A percentile compares a stretch with the other conserved stretches of the same genome.
Evolutionary conservation across 2,888 invertebrate species (phyloP).

Genomic region (Rutpela maculata): DNA sequence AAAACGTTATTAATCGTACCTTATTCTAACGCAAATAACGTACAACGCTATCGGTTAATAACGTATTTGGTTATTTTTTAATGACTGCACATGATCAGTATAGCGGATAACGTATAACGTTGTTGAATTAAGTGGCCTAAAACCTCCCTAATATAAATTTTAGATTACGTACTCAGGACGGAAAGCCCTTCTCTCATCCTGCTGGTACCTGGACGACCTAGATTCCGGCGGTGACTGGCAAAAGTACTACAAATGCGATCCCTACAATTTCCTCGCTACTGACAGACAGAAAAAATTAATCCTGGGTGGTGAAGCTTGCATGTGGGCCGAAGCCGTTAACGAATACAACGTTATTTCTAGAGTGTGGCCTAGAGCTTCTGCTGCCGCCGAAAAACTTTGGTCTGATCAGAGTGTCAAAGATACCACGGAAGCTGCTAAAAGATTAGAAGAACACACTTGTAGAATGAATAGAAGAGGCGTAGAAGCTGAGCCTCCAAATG

Average conservation of each 20-base stretch:
- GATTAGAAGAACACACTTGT: conserved; percentile 85
- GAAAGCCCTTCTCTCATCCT: conserved; percentile 84
- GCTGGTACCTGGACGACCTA: conserved; percentile 92
- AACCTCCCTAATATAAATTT: no score
- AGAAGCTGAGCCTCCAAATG: conserved; percentile 81
- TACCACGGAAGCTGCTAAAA: conserved; percentile 74
- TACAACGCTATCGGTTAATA: no score
- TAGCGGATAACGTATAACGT: no score
- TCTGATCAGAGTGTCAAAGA: conserved; percentile 68
- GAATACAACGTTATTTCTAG: conserved; percentile 77
- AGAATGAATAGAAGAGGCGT: conserved; percentile 83
- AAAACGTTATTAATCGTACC: no score
- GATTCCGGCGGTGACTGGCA: conserved; percentile 82
- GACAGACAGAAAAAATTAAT: conserved; percentile 79
- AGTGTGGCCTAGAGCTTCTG: conserved; percentile 91
- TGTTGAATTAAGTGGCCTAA: no score
- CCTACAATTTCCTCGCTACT: conserved; percentile 74
- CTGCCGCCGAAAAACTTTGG: conserved; percentile 92
- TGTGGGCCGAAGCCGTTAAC: conserved; percentile 94
- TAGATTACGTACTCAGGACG: conserved; percentile 80
- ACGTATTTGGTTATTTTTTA: no score
- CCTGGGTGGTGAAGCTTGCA: conserved; percentile 91
- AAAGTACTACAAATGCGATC: conserved; percentile 83
- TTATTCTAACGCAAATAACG: no score
- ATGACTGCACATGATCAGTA: no score